Evolutionary conservation across 2,113 vertebrate species (phyloP), one percentile per base, ranked within the genome.

Genomic region (Colaptes auratus): DNA sequence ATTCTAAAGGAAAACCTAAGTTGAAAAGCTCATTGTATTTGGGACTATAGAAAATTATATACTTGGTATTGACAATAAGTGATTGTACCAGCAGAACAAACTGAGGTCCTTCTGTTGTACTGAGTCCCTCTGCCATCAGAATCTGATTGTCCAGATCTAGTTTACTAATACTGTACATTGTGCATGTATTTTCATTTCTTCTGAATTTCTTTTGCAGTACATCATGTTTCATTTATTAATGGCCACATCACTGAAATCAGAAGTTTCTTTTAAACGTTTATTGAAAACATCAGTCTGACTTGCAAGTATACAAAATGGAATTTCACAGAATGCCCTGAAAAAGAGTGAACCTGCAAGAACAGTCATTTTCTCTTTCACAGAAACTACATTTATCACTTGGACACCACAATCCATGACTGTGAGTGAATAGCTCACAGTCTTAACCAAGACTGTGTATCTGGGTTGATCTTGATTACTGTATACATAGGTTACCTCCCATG

Each of bases 251-350:
- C 12, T 61, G 50, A 67, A 65, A 65, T 76, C 18, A 19, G 16
- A 71, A 52, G 8, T 4, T 24, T 88, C 69, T 18, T 42, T 73
- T 27, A 87, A 15, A 23, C 56, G 14, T 4, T 75, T 80, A 14
- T 12, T 36, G 39, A 44, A 66, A 79, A 33, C 31, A 61, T 10
- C 15, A 31, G 10, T 82, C 10, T 44, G 15, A 74, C 15, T 67
- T 52, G 52, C 2, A 64, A n/a, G 2, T 35, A 44, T 3, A 0
- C 0, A 75, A 64, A 73, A 8, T 30, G 11, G 31, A 82, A 69
- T 48, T 78, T 74, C 53, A 72, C 8, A 31, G 60, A 53, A 11
- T 56, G 27, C 6, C 6, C 30, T 72, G 31, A 10, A 31, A 74
- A 35, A 36, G 9, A 13, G 12, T 25, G 60, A 77, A 77, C 16